Conservation (phyloP, 2,113 vertebrate genomes). For the Mormyrus iriodes region DNA sequence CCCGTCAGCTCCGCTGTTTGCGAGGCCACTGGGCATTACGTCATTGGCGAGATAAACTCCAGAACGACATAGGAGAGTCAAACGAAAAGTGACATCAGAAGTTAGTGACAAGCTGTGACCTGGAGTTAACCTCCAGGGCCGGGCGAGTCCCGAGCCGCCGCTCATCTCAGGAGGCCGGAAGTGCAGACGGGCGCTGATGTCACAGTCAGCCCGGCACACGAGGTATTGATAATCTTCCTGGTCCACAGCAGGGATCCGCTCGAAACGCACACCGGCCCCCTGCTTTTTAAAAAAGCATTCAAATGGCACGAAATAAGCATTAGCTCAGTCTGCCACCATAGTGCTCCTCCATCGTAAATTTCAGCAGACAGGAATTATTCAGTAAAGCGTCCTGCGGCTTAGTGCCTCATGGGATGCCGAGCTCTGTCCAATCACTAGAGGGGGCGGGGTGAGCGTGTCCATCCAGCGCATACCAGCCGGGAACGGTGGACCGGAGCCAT, state of each 20-base stretch:
- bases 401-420: background rate
- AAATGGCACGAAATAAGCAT: background rate
- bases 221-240: constrained; percentile 7
- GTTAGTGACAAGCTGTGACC: background rate
- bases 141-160: background rate
- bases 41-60: background rate
- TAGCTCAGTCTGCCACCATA: background rate
- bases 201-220: background rate
- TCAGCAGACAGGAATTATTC: constrained; percentile 7
- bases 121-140: background rate
- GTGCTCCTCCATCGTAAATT: background rate
- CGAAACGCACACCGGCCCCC: background rate
- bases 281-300: background rate
- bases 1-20: background rate
- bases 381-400: background rate
- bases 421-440: background rate
- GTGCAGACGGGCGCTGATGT: background rate
- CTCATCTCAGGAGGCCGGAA: background rate
- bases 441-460: background rate
- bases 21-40: background rate
- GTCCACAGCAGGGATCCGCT: background rate
- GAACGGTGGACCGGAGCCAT: background rate
- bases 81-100: constrained; percentile 1
- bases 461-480: background rate
- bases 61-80: background rate